phyloP scores from a whole-genome alignment of 2,797 vertebrate genomes.

The Erpetoichthys calabaricus region DNA sequence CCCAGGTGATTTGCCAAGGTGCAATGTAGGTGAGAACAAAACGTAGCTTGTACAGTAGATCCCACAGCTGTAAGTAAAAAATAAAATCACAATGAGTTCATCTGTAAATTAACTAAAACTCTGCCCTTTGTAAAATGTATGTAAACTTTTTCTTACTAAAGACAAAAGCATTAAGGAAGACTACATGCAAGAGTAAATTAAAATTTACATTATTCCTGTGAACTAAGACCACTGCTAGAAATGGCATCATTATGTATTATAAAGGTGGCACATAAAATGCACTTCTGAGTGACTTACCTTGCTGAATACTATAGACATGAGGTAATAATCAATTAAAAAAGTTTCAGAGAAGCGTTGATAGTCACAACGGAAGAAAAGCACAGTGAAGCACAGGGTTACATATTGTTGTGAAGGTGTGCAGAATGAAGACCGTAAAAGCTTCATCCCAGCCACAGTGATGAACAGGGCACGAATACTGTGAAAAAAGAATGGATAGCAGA shows the following conservation, averaged over 20 bases:
- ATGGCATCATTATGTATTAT: too few species aligned
- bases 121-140: too few species aligned
- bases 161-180: too few species aligned
- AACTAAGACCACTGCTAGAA: too few species aligned
- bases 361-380: constrained; percentile 81
- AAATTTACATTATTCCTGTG: too few species aligned
- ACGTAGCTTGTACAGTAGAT: constrained; percentile 42
- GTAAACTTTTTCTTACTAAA: too few species aligned
- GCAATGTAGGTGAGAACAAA: constrained; percentile 46
- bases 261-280: too few species aligned
- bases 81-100: too few species aligned
- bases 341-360: constrained; percentile 75
- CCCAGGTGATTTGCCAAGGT: constrained; percentile 49
- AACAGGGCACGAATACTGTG: constrained; percentile 68
- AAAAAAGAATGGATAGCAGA: background rate
- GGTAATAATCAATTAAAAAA: constrained; percentile 78
- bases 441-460: constrained; percentile 78
- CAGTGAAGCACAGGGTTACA: constrained; percentile 75
- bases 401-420: constrained; percentile 74
- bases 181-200: too few species aligned
- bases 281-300: constrained; percentile 46
- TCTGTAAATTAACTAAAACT: too few species aligned
- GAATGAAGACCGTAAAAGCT: constrained; percentile 73
- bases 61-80: constrained; percentile 30
- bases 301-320: constrained; percentile 83